Evolutionary conservation across 1,140 invertebrate species (phyloP), one percentile per base, ranked within the genome.

Genomic region (Linepithema humile): DNA sequence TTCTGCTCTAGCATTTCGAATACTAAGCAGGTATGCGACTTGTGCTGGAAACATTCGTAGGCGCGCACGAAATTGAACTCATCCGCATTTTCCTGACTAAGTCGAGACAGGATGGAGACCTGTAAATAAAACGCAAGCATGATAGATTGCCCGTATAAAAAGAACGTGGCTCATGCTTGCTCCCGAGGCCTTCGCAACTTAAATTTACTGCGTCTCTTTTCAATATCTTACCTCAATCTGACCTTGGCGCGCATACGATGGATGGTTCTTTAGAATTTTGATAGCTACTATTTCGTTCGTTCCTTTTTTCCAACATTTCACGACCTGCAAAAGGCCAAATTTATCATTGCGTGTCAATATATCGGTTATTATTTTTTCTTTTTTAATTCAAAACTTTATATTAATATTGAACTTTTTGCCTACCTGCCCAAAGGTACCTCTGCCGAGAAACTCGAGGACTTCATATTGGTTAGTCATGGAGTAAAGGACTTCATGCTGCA

Each of bases 1-100:
- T 99, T 99, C 95, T 99, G 99, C 93, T 99, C 99, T 86, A 99
- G 96, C 99, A 99, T 99, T 95, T 99, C 99, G 95, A 99, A 99
- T 89, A 99, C 99, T 93, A 99, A 96, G 95, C 99, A 99, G 35
- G 99, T 99, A 95, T 99, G 99, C 92, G 99, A 99, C 94, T 99
- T 99, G 95, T 99, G 99, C 95, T 99, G 98, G 95, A 99, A 99
- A 95, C 99, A 99, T 95, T 99, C 99, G 94, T 98, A 99, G 15
- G 99, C 99, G 80, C 99, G 98, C 82, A 99, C 99, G 96, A 99
- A 99, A 95, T 99, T 99, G 95, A 98, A 98, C 95, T 99, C 99
- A 94, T 99, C 99, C 88, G 99, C 99, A 96, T 99, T 99, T 96
- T 99, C 99, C 95, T 99, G 99, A 93, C 98, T 99, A 15, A 99